Evolutionary conservation across 2,113 vertebrate species (phyloP), one percentile per base, ranked within the genome.

Genomic region (Periophthalmus modestus): DNA sequence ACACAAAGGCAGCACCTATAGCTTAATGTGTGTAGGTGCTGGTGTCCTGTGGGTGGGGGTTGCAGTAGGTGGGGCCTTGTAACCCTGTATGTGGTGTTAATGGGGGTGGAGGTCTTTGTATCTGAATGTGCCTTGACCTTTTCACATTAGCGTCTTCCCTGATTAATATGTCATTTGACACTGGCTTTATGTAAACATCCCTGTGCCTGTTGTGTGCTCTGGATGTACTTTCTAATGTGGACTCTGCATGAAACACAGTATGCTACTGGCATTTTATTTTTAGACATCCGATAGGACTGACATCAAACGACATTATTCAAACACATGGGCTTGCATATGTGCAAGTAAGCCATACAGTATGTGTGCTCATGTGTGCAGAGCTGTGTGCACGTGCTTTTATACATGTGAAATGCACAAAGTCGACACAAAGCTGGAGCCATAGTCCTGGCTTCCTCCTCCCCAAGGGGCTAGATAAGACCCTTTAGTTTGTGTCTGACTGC

Each of bases 401-500:
- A 48, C 63, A 74, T 69, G 79, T 75, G 34, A 39, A 75, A 47
- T 71, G 71, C 48, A 69, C 74, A 74, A 79, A 83, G 68, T 82
- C 88, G 83, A 88, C 87, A 87, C 82, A 87, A 89, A 88, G 77
- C 66, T 76, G 74, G 33, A 65, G 68, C 68, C 79, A 54, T 48
- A 55, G 77, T 74, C 87, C 77, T 74, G 82, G 65, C 73, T 88
- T 82, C 74, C 71, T 83, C 73, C 74, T 76, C 85, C 77, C 87
- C 57, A 14, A 77, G 68, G 66, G 75, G 66, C 19, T n/a, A 55
- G 86, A 82, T 88, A 89, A 91, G 89, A 84, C 84, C 84, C 88
- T 90, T 88, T 77, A 74, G 87, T 83, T 89, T 88, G 87, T 92
- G 85, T 89, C 88, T 91, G 91, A 58, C 57, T 28, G 23, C 75